Conservation (phyloP, 2,888 invertebrate genomes). For the Nezara viridula region DNA sequence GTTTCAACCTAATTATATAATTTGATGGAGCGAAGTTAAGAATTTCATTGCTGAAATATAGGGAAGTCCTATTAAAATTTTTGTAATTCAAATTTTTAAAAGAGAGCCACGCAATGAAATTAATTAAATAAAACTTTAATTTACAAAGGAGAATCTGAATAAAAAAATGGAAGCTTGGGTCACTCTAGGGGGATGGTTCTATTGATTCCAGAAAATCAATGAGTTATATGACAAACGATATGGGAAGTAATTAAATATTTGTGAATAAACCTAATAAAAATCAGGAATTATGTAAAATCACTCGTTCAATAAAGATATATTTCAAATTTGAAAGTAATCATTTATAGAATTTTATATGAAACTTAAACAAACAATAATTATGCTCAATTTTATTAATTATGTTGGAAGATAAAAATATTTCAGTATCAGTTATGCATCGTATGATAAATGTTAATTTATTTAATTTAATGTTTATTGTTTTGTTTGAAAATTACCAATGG, state of each 20-base stretch:
- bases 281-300: not conserved
- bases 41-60: not conserved
- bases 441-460: not conserved
- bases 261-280: not conserved
- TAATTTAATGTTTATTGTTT: slow-evolving; percentile 4
- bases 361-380: not conserved
- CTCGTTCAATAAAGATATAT: not conserved
- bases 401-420: not conserved
- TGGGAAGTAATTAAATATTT: not conserved
- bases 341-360: not conserved
- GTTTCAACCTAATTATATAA: not conserved
- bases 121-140: not conserved
- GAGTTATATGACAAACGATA: not conserved
- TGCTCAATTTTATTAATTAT: not conserved
- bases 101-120: too few relatives aligned
- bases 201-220: slow-evolving; percentile 22
- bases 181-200: not conserved
- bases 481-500: not conserved
- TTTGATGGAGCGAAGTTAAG: not conserved
- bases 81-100: too few relatives aligned
- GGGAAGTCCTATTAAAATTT: not conserved
- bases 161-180: not conserved
- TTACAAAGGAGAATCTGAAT: not conserved
- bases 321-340: not conserved
- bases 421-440: not conserved